phyloP scores from a whole-genome alignment of 2,113 vertebrate genomes.

The Garra rufa region DNA sequence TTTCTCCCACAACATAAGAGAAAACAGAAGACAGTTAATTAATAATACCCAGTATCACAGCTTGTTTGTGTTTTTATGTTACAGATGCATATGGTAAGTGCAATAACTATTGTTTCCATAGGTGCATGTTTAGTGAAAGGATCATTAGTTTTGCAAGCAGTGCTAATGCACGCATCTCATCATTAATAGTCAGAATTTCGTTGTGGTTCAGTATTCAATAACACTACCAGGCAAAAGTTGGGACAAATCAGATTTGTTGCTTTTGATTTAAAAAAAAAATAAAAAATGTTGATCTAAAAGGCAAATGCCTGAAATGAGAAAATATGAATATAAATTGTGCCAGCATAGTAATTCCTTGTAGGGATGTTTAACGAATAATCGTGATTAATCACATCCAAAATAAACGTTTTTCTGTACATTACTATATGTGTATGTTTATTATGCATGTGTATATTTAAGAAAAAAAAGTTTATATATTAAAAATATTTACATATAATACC shows the following conservation, averaged over 20 bases:
- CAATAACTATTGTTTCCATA: not conserved
- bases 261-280: not conserved
- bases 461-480: no score
- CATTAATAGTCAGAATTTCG: not conserved
- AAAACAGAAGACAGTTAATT: not conserved
- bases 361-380: no score
- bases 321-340: not conserved
- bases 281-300: not conserved
- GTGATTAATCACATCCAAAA: no score
- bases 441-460: no score
- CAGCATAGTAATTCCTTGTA: not conserved
- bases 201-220: not conserved
- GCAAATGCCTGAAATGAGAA: not conserved
- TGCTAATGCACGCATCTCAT: not conserved
- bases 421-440: no score
- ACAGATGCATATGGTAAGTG: not conserved
- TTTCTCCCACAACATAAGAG: not conserved
- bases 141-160: not conserved
- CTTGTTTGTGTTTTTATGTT: slow-evolving; percentile 26
- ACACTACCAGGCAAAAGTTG: not conserved
- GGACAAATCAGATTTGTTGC: not conserved
- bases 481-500: no score
- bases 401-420: no score
- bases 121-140: not conserved
- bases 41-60: not conserved